Percentiles rank a stretch among this genome's conserved stretches.
Evolutionary conservation across 92 coral and sea anemone species (phyloP).

Genomic region (Parazoanthus swiftii): DNA sequence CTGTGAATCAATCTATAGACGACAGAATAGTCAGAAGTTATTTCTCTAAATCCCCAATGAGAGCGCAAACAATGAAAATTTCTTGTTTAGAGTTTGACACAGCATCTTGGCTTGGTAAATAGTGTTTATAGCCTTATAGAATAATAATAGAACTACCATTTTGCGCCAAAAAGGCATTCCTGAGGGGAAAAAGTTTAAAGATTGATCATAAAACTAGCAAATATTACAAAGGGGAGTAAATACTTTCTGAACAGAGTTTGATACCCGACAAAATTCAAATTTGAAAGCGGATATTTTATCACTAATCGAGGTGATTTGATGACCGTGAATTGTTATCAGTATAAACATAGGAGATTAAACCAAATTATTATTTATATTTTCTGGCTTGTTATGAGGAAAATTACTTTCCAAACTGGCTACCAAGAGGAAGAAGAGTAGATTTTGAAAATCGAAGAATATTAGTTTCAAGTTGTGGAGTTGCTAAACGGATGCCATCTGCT

Average conservation of each 20-base stretch:
- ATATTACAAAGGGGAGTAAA: conserved; percentile 4
- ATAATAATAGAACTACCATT: conserved; percentile 21
- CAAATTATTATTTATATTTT: conserved; percentile 34
- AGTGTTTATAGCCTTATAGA: conserved; percentile 34
- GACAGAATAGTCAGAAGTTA: conserved; percentile 5
- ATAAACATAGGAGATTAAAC: conserved; percentile 35
- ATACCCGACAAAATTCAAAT: conserved; percentile 18
- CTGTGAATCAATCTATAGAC: neutral
- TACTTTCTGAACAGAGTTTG: neutral
- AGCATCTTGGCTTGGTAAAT: conserved; percentile 42
- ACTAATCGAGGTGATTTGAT: conserved; percentile 42
- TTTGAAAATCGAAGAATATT: neutral
- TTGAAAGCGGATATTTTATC: conserved; percentile 41
- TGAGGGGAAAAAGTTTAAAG: neutral
- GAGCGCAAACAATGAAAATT: conserved; percentile 36
- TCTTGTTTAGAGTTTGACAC: conserved; percentile 47
- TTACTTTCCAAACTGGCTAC: neutral
- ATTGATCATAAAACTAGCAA: neutral
- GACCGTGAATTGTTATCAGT: conserved; percentile 40
- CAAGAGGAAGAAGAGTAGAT: neutral
- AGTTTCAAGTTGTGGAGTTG: neutral
- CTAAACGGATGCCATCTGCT: neutral
- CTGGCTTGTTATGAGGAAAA: conserved; percentile 28
- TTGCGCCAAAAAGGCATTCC: neutral
- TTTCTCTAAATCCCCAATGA: neutral